Evolutionary conservation across 2,797 vertebrate genomes (phyloP), one percentile per base, ranked within the genome.

Genomic region (Argya squamiceps): DNA sequence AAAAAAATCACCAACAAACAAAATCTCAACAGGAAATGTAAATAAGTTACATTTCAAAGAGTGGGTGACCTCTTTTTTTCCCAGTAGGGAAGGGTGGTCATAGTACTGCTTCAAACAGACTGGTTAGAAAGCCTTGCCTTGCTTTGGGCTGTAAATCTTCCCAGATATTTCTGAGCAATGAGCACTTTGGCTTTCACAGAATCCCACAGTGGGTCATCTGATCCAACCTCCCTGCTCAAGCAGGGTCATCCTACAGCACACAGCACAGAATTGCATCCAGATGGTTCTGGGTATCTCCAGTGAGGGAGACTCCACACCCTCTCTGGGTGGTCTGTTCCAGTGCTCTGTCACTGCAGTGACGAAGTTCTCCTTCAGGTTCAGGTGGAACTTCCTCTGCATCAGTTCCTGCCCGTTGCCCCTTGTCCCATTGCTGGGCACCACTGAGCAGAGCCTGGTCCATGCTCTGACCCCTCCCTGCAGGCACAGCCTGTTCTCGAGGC

Each of bases 331-430:
- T 22, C 39, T 32, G 21, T 29, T 47, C 30, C 30, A 36, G 26
- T 10, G 34, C 4, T 3, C 12, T 2, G 36, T 55, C 43, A 27
- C 36, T 70, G 58, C 58, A 79, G 15, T 2, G 6, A 46, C 2
- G 30, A 60, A 78, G 0, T 11, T 56, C 19, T 41, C 37, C 19
- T 37, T 10, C 44, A 2, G 17, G n/a, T 12, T 43, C 18, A 41
- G 12, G 3, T 9, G 22, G 2, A 74, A 23, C 7, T 36, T 36
- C 10, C 53, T 2, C 34, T 0, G 6, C 22, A 43, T 43, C 34
- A 1, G 0, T n/a, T 60, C 8, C 21, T 60, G 32, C 26, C 34
- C 39, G 0, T 1, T 2, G 32, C 6, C n/a, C 1, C 60, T 7
- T 27, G 60, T 59, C 17, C 34, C 18, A 20, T 1, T 12, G 46